Conservation (phyloP, 2,797 vertebrate species). For the Lutjanus campechanus region DNA sequence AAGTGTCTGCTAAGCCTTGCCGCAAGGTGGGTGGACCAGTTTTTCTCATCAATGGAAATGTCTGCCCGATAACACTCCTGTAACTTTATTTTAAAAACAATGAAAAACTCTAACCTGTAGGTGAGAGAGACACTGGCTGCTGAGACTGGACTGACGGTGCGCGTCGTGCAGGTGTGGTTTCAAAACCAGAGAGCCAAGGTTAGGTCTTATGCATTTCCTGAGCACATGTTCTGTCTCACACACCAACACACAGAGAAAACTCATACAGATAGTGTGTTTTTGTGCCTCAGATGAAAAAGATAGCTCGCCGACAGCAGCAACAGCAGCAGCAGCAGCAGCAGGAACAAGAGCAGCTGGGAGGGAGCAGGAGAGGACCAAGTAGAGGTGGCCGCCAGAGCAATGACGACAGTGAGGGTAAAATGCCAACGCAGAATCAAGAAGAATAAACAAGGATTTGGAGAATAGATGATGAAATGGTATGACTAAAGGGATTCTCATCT, state of each 20-base stretch:
- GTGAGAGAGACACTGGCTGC: slow-evolving; percentile 93
- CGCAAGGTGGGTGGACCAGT: slow-evolving; percentile 86
- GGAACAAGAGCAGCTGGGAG: slow-evolving; percentile 91
- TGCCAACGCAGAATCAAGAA: slow-evolving; percentile 35
- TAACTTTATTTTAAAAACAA: slow-evolving; percentile 10
- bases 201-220: slow-evolving; percentile 43
- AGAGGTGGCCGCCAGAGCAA: slow-evolving; percentile 90
- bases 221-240: neutral
- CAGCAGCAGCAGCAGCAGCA: slow-evolving; percentile 92
- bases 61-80: slow-evolving; percentile 20
- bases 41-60: slow-evolving; percentile 17
- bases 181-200: slow-evolving; percentile 96
- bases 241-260: neutral
- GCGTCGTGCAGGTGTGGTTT: slow-evolving; percentile 95
- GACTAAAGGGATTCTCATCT: slow-evolving; percentile 28
- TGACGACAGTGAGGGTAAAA: slow-evolving; percentile 91
- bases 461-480: slow-evolving; percentile 13
- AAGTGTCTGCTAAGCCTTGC: slow-evolving; percentile 94
- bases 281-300: slow-evolving; percentile 92
- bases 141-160: slow-evolving; percentile 92
- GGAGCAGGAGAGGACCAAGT: slow-evolving; percentile 85
- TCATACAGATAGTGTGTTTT: neutral
- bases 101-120: slow-evolving; percentile 68
- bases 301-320: slow-evolving; percentile 91
- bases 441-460: neutral